A percentile compares a stretch with the other conserved stretches of the same genome.
Conservation (phyloP, 2,113 vertebrate species). For the Spea multiplicata region DNA sequence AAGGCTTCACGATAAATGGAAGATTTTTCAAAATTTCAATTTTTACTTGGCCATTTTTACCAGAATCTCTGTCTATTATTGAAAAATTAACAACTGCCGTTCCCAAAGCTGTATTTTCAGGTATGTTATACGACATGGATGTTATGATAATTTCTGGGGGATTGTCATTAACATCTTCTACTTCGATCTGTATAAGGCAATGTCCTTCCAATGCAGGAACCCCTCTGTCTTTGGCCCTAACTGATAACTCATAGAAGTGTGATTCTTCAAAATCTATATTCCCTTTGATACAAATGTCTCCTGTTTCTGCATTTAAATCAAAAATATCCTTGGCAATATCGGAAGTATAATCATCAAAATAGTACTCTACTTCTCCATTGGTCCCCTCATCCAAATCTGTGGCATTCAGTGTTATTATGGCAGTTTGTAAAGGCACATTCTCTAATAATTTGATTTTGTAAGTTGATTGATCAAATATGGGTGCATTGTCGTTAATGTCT, state of each 20-base stretch:
- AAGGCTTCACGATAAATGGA: conserved; percentile 62
- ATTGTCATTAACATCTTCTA: conserved; percentile 69
- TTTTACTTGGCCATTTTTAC: conserved; percentile 59
- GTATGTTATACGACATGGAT: conserved; percentile 52
- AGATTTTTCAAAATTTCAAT: conserved; percentile 46
- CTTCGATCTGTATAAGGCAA: conserved; percentile 57
- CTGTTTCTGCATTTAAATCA: conserved; percentile 62
- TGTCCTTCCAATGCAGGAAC: conserved; percentile 57
- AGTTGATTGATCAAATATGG: conserved; percentile 59
- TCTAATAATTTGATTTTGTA: conserved; percentile 52
- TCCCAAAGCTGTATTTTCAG: conserved; percentile 58
- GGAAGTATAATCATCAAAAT: conserved; percentile 68
- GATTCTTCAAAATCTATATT: conserved; percentile 62
- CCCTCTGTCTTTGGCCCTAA: conserved; percentile 63
- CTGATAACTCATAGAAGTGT: conserved; percentile 55
- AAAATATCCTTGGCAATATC: conserved; percentile 66
- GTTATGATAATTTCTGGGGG: conserved; percentile 65
- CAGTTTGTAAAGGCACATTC: conserved; percentile 53
- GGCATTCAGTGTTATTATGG: conserved; percentile 58
- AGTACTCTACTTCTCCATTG: conserved; percentile 69
- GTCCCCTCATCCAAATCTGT: conserved; percentile 59
- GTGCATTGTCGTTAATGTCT: conserved; percentile 65
- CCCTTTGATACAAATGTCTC: conserved; percentile 68
- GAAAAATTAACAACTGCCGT: conserved; percentile 66
- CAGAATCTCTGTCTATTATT: conserved; percentile 64